phyloP scores from a whole-genome alignment of 1,140 invertebrate genomes.

The Rhopalosiphum maidis region DNA sequence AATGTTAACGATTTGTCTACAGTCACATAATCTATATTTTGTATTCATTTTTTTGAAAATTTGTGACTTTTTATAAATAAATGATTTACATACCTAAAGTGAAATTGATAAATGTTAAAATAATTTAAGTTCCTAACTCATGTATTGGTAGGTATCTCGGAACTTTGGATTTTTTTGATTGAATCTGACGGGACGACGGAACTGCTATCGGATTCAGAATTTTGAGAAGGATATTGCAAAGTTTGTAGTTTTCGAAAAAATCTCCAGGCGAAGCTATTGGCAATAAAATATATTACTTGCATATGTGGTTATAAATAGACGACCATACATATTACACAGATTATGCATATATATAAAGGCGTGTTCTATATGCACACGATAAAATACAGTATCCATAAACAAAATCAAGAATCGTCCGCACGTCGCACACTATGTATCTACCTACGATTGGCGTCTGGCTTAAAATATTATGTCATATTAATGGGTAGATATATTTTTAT shows the following conservation, averaged over 20 bases:
- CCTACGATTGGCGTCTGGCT: not conserved
- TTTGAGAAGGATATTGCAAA: not conserved
- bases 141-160: not conserved
- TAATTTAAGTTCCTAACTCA: not conserved
- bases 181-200: not conserved
- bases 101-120: no score
- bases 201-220: not conserved
- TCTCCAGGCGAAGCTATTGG: not conserved
- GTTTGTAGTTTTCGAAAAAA: not conserved
- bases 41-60: not conserved
- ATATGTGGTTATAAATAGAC: conserved; percentile 17
- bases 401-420: not conserved
- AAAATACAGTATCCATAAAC: not conserved
- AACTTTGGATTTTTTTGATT: not conserved
- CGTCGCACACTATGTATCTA: not conserved
- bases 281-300: not conserved
- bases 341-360: not conserved
- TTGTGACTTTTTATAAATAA: not conserved
- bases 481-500: not conserved
- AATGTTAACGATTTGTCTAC: no score
- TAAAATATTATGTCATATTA: not conserved
- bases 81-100: not conserved
- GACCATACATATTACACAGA: not conserved
- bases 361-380: not conserved
- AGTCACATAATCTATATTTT: no score